Conservation (phyloP, 1,140 invertebrate species). For the Chelonus insularis region DNA sequence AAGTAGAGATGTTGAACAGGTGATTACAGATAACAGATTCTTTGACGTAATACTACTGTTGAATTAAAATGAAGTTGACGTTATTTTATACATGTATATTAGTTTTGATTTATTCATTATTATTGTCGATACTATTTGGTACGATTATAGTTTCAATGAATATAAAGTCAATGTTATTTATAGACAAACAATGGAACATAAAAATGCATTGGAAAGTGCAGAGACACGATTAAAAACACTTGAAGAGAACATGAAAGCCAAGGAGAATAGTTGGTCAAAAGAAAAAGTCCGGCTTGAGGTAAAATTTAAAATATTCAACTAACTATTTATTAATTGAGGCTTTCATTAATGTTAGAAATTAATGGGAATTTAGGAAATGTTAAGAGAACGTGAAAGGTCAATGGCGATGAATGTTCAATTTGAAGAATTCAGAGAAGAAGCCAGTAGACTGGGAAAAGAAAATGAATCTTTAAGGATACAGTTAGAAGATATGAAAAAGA, state of each 20-base stretch:
- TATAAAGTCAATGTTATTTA: constrained; percentile 15
- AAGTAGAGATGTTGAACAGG: constrained; percentile 72
- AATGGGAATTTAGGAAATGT: constrained; percentile 63
- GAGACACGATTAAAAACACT: constrained; percentile 31
- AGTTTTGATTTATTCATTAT: neutral
- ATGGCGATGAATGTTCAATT: constrained; percentile 52
- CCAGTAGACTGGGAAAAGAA: constrained; percentile 74
- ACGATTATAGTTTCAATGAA: too few relatives aligned
- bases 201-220: constrained; percentile 64
- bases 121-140: too few relatives aligned
- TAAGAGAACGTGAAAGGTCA: constrained; percentile 70
- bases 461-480: constrained; percentile 73
- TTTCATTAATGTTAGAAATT: constrained; percentile 15
- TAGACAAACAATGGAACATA: constrained; percentile 56
- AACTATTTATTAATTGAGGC: neutral
- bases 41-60: too few relatives aligned
- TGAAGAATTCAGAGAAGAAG: constrained; percentile 75
- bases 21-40: constrained; percentile 35
- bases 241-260: constrained; percentile 49
- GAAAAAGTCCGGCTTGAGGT: constrained; percentile 75
- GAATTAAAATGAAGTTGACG: too few relatives aligned
- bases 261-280: constrained; percentile 65
- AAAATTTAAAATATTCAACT: constrained; percentile 18
- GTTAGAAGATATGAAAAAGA: constrained; percentile 63
- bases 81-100: too few relatives aligned